Conservation (phyloP, 2,797 vertebrate species). For the Graptemys geographica region DNA sequence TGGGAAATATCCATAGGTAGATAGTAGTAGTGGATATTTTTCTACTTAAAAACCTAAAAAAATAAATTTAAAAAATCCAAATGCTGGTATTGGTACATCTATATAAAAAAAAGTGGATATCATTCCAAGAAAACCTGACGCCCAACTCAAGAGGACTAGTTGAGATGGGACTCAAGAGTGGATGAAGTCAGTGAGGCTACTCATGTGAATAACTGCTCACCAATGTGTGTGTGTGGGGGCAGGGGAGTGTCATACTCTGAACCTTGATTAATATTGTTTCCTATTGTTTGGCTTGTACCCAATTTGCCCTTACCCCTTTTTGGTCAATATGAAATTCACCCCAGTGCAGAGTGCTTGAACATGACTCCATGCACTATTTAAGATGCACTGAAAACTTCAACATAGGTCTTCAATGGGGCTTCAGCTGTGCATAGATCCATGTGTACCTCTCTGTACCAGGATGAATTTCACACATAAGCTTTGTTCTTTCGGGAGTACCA, state of each 20-base stretch:
- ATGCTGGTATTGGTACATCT: rapidly evolving
- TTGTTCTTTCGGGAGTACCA: neutral
- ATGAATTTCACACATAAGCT: neutral
- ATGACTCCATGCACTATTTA: neutral
- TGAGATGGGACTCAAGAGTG: neutral
- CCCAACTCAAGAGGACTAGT: neutral
- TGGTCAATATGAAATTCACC: neutral
- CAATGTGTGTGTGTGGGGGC: neutral
- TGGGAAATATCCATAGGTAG: neutral
- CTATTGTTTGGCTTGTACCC: neutral
- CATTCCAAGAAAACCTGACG: neutral
- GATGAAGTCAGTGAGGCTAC: neutral
- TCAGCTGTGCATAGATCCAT: neutral
- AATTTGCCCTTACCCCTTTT: neutral
- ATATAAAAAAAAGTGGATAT: neutral
- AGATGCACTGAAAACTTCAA: neutral
- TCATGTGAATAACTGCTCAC: neutral
- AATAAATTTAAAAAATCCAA: neutral
- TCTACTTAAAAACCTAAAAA: neutral
- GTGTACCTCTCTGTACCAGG: neutral
- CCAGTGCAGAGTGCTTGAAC: neutral
- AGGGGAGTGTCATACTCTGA: neutral
- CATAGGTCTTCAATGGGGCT: neutral
- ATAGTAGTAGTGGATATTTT: neutral
- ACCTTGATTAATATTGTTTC: neutral